Evolutionary conservation across 2,113 vertebrate genomes (phyloP).

Genomic region (Cyprinodon variegatus): DNA sequence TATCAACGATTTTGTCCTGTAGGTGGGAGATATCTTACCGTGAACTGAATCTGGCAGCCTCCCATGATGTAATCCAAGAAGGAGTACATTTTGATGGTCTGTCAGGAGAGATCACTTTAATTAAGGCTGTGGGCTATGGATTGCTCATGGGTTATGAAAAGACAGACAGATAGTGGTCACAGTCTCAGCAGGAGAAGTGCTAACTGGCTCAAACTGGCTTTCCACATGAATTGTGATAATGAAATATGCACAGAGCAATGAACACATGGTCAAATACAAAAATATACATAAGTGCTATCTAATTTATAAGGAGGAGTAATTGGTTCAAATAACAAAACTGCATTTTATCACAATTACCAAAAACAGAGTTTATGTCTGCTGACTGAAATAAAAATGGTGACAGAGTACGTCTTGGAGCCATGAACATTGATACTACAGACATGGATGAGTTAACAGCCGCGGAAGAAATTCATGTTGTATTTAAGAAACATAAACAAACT

Average conservation of each 20-base stretch:
- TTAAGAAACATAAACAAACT: background rate
- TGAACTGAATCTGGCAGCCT: slow-evolving; percentile 99
- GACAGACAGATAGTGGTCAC: background rate
- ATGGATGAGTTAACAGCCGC: background rate
- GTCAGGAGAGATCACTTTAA: slow-evolving; percentile 44
- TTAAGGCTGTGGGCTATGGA: slow-evolving; percentile 15
- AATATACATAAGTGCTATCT: background rate
- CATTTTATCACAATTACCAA: background rate
- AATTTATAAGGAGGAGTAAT: background rate
- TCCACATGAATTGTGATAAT: background rate
- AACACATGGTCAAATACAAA: background rate
- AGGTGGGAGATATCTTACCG: slow-evolving; percentile 82
- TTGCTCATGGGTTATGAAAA: background rate
- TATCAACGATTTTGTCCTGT: slow-evolving; percentile 7
- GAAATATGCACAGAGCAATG: background rate
- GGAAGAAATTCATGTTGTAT: background rate
- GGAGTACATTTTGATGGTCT: slow-evolving; percentile 99
- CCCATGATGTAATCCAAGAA: slow-evolving; percentile 99
- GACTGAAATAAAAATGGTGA: background rate
- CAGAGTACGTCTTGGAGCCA: background rate
- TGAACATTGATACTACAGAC: background rate
- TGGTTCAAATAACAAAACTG: background rate
- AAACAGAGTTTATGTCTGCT: background rate
- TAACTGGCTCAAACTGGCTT: background rate
- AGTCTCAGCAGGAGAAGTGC: background rate